Evolutionary conservation across 2,113 vertebrate genomes (phyloP).

Genomic region (Benthochromis sp.): DNA sequence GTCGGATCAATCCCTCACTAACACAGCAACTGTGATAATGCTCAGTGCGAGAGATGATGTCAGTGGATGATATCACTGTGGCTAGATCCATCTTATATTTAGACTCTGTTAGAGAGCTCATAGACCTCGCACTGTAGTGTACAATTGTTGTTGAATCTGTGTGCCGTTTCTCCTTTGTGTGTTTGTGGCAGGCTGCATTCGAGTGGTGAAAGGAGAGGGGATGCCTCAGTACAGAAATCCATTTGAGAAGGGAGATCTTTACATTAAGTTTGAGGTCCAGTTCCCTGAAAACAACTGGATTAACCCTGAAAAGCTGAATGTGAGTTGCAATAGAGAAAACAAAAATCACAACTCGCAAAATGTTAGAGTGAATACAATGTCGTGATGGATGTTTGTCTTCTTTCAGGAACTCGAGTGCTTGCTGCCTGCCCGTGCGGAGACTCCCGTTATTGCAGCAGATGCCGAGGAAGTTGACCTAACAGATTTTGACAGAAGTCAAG

Average conservation of each 20-base stretch:
- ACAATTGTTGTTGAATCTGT: neutral
- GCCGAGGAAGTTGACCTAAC: conserved; percentile 94
- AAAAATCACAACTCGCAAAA: neutral
- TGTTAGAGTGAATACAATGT: neutral
- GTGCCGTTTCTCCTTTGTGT: neutral
- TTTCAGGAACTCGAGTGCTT: conserved; percentile 93
- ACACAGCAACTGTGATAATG: neutral
- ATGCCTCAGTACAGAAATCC: conserved; percentile 99
- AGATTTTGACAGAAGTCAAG: conserved; percentile 88
- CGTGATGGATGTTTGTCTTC: neutral
- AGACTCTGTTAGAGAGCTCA: neutral
- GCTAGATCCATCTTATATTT: neutral
- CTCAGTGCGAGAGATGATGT: neutral
- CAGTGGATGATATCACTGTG: neutral
- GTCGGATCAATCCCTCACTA: neutral
- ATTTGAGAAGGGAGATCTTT: conserved; percentile 97
- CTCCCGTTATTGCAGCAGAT: conserved; percentile 82
- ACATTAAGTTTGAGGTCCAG: conserved; percentile 95
- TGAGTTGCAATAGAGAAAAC: conserved; percentile 61
- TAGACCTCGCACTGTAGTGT: neutral
- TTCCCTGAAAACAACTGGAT: conserved; percentile 99
- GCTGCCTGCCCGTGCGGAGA: conserved; percentile 89
- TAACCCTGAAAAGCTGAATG: conserved; percentile 92
- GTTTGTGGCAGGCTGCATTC: conserved; percentile 76
- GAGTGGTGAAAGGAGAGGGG: conserved; percentile 90